A percentile compares a stretch with the other conserved stretches of the same genome.
phyloP scores from a whole-genome alignment of 2,797 vertebrate genomes.

The Myotis daubentonii region DNA sequence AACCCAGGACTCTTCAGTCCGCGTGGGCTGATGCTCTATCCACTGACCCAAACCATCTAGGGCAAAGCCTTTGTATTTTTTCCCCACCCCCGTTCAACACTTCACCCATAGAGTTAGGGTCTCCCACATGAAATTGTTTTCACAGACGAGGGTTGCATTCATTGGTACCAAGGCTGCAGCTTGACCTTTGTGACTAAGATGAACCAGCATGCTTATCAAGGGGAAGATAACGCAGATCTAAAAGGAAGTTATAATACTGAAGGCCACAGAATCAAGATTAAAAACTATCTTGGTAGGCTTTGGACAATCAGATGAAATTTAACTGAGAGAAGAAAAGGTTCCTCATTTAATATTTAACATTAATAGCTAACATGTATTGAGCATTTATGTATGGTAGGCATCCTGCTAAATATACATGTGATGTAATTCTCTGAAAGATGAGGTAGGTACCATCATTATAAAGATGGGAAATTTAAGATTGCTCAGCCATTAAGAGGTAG shows the following conservation, averaged over 20 bases:
- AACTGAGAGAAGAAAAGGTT: background rate
- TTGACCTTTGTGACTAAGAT: background rate
- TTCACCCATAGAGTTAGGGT: background rate
- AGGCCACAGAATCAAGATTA: conserved; percentile 46
- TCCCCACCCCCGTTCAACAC: background rate
- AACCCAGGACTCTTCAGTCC: no score
- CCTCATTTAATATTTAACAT: background rate
- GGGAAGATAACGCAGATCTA: background rate
- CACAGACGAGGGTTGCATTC: background rate
- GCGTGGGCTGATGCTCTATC: no score
- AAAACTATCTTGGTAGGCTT: background rate
- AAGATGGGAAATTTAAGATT: background rate
- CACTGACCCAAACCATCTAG: no score
- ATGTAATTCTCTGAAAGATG: background rate
- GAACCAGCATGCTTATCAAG: background rate
- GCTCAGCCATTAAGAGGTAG: background rate
- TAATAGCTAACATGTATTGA: background rate
- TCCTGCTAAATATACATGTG: background rate
- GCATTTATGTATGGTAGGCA: background rate
- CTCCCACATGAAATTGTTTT: background rate
- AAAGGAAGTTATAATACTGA: background rate
- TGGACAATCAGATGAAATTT: conserved; percentile 1
- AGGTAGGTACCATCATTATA: background rate
- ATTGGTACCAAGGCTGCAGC: background rate
- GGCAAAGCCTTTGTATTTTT: background rate